Percentiles rank a stretch among this genome's conserved stretches.
Evolutionary conservation across 2,888 invertebrate genomes (phyloP).

Genomic region (Caprella mutica): DNA sequence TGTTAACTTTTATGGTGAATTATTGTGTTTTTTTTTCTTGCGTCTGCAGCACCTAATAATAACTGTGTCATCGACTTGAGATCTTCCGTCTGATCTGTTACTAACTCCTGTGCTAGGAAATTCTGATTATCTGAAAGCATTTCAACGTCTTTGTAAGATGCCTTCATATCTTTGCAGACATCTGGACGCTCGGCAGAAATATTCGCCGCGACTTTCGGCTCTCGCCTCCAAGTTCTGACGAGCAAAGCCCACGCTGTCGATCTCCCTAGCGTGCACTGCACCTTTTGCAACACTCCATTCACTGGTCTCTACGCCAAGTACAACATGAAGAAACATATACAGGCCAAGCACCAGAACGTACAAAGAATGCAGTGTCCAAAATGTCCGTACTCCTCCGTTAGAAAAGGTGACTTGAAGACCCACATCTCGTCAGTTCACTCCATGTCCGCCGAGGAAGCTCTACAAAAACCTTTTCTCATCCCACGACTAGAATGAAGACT

Average conservation of each 20-base stretch:
- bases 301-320: slow-evolving; percentile 23
- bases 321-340: slow-evolving; percentile 27
- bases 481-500: too few species aligned
- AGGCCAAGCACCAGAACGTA: slow-evolving; percentile 23
- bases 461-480: too few species aligned
- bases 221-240: background rate
- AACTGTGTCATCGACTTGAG: too few species aligned
- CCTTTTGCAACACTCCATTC: slow-evolving; percentile 17
- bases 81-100: too few species aligned
- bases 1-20: too few species aligned
- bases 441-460: background rate
- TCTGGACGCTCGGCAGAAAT: slow-evolving; percentile 9
- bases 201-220: background rate
- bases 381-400: slow-evolving; percentile 21
- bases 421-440: slow-evolving; percentile 21
- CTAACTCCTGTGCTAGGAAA: too few species aligned
- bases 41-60: too few species aligned
- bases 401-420: slow-evolving; percentile 31
- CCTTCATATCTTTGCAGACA: too few species aligned
- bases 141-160: too few species aligned
- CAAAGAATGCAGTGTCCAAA: slow-evolving; percentile 24
- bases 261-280: slow-evolving; percentile 6
- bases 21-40: too few species aligned
- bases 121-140: too few species aligned
- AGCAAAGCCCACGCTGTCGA: background rate